Evolutionary conservation across 2,888 invertebrate genomes (phyloP).

Genomic region (Drosophila kokeensis): DNA sequence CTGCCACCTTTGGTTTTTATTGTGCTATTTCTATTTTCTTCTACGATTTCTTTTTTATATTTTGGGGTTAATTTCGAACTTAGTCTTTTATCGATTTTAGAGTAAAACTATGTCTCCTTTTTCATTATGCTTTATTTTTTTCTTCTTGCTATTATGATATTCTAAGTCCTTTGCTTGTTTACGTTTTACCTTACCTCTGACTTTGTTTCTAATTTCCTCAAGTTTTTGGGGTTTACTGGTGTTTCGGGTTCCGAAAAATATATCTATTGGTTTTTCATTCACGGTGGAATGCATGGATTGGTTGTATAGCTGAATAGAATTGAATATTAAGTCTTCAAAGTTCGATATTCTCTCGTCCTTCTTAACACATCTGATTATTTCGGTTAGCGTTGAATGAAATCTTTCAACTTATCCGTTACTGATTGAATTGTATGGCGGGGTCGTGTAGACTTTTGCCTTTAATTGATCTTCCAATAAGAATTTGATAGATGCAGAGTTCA

Average conservation of each 20-base stretch:
- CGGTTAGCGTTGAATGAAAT: conserved; percentile 49
- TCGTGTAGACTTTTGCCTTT: conserved; percentile 11
- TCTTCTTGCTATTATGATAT: conserved; percentile 48
- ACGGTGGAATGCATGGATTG: conserved; percentile 40
- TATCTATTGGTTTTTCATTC: conserved; percentile 38
- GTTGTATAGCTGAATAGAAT: conserved; percentile 44
- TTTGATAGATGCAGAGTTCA: conserved; percentile 42
- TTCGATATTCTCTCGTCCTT: too few species aligned
- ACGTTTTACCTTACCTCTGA: background rate
- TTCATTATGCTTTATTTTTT: conserved; percentile 9
- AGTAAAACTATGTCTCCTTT: background rate
- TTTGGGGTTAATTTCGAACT: too few species aligned
- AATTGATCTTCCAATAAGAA: conserved; percentile 45
- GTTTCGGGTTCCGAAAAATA: conserved; percentile 12
- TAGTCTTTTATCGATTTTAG: too few species aligned
- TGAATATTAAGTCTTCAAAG: conserved; percentile 13
- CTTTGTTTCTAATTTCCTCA: too few species aligned
- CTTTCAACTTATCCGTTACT: conserved; percentile 33
- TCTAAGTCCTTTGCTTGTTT: background rate
- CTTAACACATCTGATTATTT: conserved; percentile 43
- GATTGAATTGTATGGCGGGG: background rate
- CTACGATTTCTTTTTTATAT: background rate
- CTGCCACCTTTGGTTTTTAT: background rate
- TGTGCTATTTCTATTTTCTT: background rate
- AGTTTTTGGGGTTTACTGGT: background rate